Conservation (phyloP, 2,888 invertebrate species). For the Drepanosiphum platanoidis region DNA sequence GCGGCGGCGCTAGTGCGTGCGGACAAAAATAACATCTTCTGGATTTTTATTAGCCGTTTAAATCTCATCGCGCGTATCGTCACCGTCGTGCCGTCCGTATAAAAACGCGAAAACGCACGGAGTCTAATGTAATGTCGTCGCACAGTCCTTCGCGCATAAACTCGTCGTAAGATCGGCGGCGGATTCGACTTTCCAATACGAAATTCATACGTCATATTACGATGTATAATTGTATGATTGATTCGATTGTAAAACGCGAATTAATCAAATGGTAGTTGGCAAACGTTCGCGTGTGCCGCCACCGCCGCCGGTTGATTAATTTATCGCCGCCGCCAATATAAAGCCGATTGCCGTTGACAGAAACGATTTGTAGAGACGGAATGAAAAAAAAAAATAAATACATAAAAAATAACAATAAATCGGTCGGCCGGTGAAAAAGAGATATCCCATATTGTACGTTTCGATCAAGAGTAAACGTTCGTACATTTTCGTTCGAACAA, state of each 20-base stretch:
- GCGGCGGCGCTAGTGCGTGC: slow-evolving; percentile 26
- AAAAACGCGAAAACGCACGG: neutral
- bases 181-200: neutral
- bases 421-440: neutral
- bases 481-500: neutral
- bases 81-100: neutral
- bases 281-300: slow-evolving; percentile 25
- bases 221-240: slow-evolving; percentile 38
- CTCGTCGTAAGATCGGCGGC: neutral
- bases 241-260: slow-evolving; percentile 34
- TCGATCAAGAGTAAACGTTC: neutral
- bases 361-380: slow-evolving; percentile 43
- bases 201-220: neutral
- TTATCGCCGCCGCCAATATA: slow-evolving; percentile 44
- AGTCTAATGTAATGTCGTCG: neutral
- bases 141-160: neutral
- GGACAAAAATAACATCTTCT: slow-evolving; percentile 46
- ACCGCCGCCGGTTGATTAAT: slow-evolving; percentile 46
- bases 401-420: slow-evolving; percentile 15
- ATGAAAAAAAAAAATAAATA: neutral
- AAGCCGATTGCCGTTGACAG: slow-evolving; percentile 5
- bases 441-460: neutral
- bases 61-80: neutral
- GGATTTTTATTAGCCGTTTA: slow-evolving; percentile 45
- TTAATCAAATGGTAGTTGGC: slow-evolving; percentile 60